Base-by-base conservation (phyloP, 2,113 vertebrate species). In the Rhadina sibilatrix region DNA sequence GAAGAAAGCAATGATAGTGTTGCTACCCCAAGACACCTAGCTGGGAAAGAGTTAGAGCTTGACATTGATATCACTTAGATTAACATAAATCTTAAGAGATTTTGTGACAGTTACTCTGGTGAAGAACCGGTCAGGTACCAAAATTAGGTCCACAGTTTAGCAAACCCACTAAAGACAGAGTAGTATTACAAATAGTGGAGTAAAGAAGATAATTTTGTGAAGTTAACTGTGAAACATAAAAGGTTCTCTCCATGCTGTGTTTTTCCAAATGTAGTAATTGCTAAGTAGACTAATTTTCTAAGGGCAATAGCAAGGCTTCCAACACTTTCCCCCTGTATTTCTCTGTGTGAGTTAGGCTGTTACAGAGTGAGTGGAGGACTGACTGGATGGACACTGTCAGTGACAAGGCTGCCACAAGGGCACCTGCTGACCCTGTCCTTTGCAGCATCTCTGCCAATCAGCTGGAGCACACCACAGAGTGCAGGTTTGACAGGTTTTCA, bases 271-370 rank as follows among this genome's bases (percentile, higher is more conserved):
- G 4, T 12, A 37, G 2, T n/a, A 56, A 56, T 47, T 50, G 52
- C 33, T 64, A 57, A 77, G 64, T 31, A 56, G 17, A 60, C 3
- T 60, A 0, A 40, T 83, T 71, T 92, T 60, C 33, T 64, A 28
- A 72, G 69, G 66, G 28, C 44, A 71, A 4, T 6, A 63, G 23
- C 20, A 37, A 46, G 40, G 30, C 37, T 78, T 85, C 31, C 33
- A 69, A 1, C 7, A 3, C 8, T 35, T 2, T 61, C 8, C 59
- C 23, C 4, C 16, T 31, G n/a, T 8, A 38, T 22, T 13, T 3
- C 33, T 56, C 5, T 47, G 5, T 5, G 15, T 9, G 19, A 30
- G 40, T 63, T 14, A 38, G 49, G 28, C 60, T 5, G 2, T 83
- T 47, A 9, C 23, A 33, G 71, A 18, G 18, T 12, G 22, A 3